Evolutionary conservation across 2,797 vertebrate species (phyloP), one percentile per base, ranked within the genome.

Genomic region (Gallinago nigripennis): DNA sequence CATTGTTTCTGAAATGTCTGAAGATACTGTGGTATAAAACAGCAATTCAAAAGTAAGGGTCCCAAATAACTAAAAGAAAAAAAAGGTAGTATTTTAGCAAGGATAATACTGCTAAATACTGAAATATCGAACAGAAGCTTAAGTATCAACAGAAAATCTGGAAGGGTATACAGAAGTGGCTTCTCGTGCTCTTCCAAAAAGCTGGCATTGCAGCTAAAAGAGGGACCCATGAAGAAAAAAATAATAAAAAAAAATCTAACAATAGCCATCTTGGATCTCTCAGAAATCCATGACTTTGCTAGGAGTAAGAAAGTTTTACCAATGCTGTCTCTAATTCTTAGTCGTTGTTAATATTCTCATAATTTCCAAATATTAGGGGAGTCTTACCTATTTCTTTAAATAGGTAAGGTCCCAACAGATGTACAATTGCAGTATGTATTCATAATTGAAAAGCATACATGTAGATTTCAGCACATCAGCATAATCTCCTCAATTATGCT

Each of bases 371-470:
- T 28, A 3, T 9, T 28, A 13, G 4, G 20, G 15, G 5, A 30
- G 3, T 28, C 7, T 18, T 41, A 12, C 4, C 1, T 56, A 3
- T 65, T 79, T 80, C 6, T 53, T 30, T 46, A 37, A n/a, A 51
- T 18, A 78, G 8, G 1, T 23, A 41, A 24, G 24, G 13, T 11
- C 19, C 3, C 21, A 70, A 15, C 17, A 76, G 69, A 31, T 8
- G 11, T n/a, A 53, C 37, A 48, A 18, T 5, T n/a, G 7, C 18
- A 64, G 3, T 23, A 8, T 25, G 19, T 2, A 0, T 21, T 56
- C 8, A 1, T 18, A 15, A 43, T n/a, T 78, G 28, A 65, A 37
- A 5, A 16, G 21, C 12, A 17, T 53, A 3, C 0, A 1, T 12
- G 11, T 24, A 25, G 25, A 7, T 65, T 61, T 83, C 43, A 71